These are phyloP conservation scores for Acanthoscelides obtectus DNA, from an alignment of 2,888 invertebrate species.

Conservation along the genomic window DNA sequence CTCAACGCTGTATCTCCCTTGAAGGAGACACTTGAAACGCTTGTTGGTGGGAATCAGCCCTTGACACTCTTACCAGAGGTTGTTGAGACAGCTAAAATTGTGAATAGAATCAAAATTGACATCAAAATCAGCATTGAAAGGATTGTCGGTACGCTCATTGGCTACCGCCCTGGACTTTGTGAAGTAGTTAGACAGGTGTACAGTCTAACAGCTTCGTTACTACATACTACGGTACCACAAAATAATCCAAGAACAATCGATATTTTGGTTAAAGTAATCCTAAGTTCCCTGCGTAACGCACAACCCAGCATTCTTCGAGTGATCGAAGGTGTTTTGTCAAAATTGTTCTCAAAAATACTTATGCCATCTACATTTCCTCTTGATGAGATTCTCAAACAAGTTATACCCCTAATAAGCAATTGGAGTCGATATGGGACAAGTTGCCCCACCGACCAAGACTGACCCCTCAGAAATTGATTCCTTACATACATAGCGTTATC, in stretches of 20 bases:
- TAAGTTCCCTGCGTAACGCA: background rate
- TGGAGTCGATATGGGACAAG: background rate
- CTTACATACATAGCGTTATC: background rate
- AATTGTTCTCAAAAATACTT: background rate
- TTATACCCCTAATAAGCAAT: background rate
- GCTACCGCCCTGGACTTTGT: background rate
- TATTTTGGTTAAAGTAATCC: background rate
- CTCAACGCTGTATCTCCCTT: background rate
- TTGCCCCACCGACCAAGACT: background rate
- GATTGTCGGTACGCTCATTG: background rate
- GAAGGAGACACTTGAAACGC: background rate
- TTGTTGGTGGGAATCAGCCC: background rate
- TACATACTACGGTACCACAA: background rate
- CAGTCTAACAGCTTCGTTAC: background rate
- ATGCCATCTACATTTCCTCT: background rate
- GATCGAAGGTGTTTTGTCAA: background rate
- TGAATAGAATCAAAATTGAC: background rate
- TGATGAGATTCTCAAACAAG: background rate
- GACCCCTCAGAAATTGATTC: background rate
- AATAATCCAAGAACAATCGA: background rate
- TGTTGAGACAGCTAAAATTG: background rate
- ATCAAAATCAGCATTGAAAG: background rate
- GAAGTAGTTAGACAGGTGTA: background rate
- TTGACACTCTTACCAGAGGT: background rate
- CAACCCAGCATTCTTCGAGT: background rate